Evolutionary conservation across 53 echinoderm and acorn worm genomes (phyloP).

Genomic region (Arbacia lixula): DNA sequence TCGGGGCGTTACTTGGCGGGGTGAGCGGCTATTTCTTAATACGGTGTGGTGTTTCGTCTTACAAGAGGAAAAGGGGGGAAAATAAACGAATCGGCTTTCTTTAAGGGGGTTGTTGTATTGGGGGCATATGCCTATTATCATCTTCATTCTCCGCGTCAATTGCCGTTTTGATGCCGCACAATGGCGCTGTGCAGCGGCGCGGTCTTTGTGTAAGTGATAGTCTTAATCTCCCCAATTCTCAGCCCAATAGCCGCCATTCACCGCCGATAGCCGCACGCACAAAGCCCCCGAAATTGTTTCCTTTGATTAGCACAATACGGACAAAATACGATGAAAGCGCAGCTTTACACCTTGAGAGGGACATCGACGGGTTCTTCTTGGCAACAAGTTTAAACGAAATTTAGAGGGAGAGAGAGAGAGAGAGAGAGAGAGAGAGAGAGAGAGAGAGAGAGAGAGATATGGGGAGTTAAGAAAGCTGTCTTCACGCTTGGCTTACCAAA

Average conservation of each 20-base stretch:
- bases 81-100: no score
- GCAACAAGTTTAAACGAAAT: no score
- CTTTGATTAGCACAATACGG: slow-evolving; percentile 19
- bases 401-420: not conserved
- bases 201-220: slow-evolving; percentile 54
- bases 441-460: not conserved
- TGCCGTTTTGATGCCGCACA: slow-evolving; percentile 23
- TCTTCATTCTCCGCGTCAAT: slow-evolving; percentile 38
- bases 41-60: slow-evolving; percentile 9
- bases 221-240: slow-evolving; percentile 43
- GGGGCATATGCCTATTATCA: slow-evolving; percentile 43
- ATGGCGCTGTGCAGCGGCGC: slow-evolving; percentile 29
- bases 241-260: not conserved
- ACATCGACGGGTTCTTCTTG: not conserved
- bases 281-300: slow-evolving; percentile 42
- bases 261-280: slow-evolving; percentile 7
- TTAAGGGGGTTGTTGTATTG: not conserved
- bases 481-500: slow-evolving; percentile 30
- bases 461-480: not conserved
- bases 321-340: slow-evolving; percentile 17
- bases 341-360: slow-evolving; percentile 29
- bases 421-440: not conserved
- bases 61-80: not conserved
- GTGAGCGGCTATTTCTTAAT: not conserved
- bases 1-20: slow-evolving; percentile 24